Evolutionary conservation across 2,113 vertebrate genomes (phyloP).

Genomic region (Galbula dea): DNA sequence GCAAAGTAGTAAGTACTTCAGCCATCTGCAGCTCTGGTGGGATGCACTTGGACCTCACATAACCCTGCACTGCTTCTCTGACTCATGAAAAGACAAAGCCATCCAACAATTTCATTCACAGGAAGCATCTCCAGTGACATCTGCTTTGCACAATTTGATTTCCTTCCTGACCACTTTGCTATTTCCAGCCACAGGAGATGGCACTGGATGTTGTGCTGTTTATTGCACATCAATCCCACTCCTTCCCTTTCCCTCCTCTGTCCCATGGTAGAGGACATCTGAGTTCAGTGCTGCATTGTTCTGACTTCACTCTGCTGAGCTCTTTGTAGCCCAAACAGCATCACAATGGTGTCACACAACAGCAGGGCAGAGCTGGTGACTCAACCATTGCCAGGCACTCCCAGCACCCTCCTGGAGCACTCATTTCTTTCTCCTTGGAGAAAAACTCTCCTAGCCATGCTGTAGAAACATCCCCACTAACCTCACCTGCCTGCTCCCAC

Average conservation of each 20-base stretch:
- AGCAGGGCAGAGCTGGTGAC: neutral
- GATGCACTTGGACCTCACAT: neutral
- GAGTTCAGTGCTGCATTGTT: accelerated
- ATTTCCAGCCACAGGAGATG: accelerated
- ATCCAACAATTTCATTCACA: neutral
- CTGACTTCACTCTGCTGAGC: neutral
- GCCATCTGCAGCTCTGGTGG: neutral
- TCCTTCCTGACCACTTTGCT: neutral
- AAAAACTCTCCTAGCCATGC: neutral
- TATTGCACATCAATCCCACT: neutral
- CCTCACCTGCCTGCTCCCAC: neutral
- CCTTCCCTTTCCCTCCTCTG: neutral
- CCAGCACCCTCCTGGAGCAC: neutral
- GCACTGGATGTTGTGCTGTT: neutral
- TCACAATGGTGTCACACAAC: neutral
- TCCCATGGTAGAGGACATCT: accelerated
- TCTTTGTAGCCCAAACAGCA: neutral
- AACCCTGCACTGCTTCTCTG: neutral
- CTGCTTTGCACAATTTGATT: neutral
- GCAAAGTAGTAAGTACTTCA: neutral
- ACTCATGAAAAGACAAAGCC: neutral
- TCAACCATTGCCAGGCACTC: neutral
- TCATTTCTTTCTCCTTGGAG: neutral
- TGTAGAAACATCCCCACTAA: neutral
- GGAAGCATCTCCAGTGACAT: neutral